Evolutionary conservation across 2,113 vertebrate species (phyloP), one percentile per base, ranked within the genome.

Genomic region (Coptodon bakossiorum): DNA sequence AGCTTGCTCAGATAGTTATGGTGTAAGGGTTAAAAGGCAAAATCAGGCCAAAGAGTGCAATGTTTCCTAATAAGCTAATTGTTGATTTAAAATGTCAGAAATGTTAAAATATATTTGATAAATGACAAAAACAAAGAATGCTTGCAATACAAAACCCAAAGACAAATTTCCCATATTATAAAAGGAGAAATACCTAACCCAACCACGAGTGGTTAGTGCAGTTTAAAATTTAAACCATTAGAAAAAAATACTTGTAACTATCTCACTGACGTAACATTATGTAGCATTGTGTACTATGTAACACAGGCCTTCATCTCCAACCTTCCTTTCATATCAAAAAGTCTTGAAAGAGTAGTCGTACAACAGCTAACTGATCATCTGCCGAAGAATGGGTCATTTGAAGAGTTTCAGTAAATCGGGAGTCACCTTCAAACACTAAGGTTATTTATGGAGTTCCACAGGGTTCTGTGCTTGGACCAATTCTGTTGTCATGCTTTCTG

Each of bases 281-380:
- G 17, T 1, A 66, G 17, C 31, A 36, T 36, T 38, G 17, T n/a
- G 0, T 38, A 0, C 61, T 66, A n/a, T 10, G 61, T n/a, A 66
- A 36, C 31, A 66, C 4, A 66, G 34, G n/a, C 19, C 31, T 66
- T 66, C 31, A 66, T 38, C 61, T 66, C 4, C 61, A 66, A n/a
- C 61, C 19, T 66, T 66, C 61, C 0, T 38, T 66, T 66, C 0
- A 38, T 38, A n/a, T 1, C 0, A 66, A 38, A 66, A 66, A 66
- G 34, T 38, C 61, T 66, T 66, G 34, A 66, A 66, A 13, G 19
- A 38, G 6, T 8, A 66, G 61, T 66, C 2, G 19, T 38, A 38
- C 34, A 8, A 22, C 34, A 66, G 34, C 61, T 66, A n/a, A 66
- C 22, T 13, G 34, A 38, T 66, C 6, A 63, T 63, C 1, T 63